Percentiles rank a stretch among this genome's conserved stretches.
These are phyloP conservation scores for Pseudoatta argentina DNA, from an alignment of 1,140 invertebrate genomes.

Conservation along the genomic window DNA sequence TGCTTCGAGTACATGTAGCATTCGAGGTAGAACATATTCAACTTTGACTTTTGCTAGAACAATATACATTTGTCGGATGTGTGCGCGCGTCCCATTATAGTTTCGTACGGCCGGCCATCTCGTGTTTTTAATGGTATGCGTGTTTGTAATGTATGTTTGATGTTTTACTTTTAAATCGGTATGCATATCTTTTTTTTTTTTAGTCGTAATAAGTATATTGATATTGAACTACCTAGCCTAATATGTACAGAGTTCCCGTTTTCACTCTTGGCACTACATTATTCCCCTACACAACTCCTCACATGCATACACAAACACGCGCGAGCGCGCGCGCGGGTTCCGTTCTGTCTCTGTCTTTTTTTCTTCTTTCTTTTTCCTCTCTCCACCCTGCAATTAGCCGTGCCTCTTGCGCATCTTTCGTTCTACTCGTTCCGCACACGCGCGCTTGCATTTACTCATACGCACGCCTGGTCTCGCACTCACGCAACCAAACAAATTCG, in stretches of 20 bases:
- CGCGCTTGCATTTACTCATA: constrained; percentile 60
- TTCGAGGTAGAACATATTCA: constrained; percentile 34
- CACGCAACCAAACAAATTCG: constrained; percentile 54
- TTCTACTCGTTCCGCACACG: constrained; percentile 48
- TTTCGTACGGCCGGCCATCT: constrained; percentile 75
- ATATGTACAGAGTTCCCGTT: constrained; percentile 83
- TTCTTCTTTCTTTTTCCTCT: constrained; percentile 38
- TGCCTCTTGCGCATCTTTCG: constrained; percentile 41
- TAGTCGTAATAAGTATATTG: constrained; percentile 84
- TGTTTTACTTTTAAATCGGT: constrained; percentile 82
- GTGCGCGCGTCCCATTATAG: constrained; percentile 69
- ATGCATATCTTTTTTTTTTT: constrained; percentile 83
- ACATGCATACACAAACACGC: constrained; percentile 42
- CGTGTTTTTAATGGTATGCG: constrained; percentile 77
- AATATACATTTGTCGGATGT: constrained; percentile 33
- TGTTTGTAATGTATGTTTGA: constrained; percentile 75
- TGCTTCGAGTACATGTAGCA: constrained; percentile 7
- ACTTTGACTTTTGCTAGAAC: constrained; percentile 25
- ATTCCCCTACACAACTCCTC: constrained; percentile 61
- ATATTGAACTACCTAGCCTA: constrained; percentile 86
- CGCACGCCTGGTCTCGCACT: constrained; percentile 39
- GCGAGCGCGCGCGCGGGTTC: constrained; percentile 25
- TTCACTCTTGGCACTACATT: constrained; percentile 83
- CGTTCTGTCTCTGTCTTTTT: constrained; percentile 5
- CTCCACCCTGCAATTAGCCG: constrained; percentile 56